phyloP scores from a whole-genome alignment of 2,888 invertebrate species.

The Tupiocoris notatus region DNA sequence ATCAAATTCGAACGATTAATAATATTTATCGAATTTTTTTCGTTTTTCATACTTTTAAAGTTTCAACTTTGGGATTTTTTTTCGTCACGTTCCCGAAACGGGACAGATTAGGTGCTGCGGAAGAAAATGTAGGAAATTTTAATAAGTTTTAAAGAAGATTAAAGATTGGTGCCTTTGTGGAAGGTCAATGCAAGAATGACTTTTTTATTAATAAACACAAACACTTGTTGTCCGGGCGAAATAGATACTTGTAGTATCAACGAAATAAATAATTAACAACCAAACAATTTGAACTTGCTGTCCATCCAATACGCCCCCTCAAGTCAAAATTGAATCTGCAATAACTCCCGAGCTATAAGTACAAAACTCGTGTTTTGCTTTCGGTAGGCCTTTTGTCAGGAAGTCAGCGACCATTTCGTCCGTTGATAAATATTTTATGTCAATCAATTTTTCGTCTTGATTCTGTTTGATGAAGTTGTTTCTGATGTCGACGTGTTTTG shows the following conservation, averaged over 20 bases:
- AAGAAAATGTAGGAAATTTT: no score
- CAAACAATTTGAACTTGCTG: not conserved
- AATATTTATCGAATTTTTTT: no score
- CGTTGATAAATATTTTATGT: not conserved
- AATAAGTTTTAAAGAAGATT: no score
- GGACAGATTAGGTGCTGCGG: no score
- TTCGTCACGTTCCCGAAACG: no score
- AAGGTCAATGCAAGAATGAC: no score
- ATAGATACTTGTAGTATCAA: not conserved
- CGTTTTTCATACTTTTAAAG: no score
- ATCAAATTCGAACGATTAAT: no score
- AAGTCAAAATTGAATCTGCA: not conserved
- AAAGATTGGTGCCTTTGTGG: no score
- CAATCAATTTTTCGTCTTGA: not conserved
- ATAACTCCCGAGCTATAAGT: not conserved
- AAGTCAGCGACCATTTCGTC: slow-evolving; percentile 21
- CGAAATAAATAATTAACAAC: not conserved
- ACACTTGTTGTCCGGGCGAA: not conserved
- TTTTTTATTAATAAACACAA: not conserved
- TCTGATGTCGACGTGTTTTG: not conserved
- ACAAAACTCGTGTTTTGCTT: not conserved
- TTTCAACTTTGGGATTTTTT: no score
- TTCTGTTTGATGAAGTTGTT: slow-evolving; percentile 2
- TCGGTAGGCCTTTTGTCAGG: not conserved
- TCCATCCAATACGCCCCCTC: not conserved